phyloP scores from a whole-genome alignment of 2,888 invertebrate species.

The Coelopa pilipes region DNA sequence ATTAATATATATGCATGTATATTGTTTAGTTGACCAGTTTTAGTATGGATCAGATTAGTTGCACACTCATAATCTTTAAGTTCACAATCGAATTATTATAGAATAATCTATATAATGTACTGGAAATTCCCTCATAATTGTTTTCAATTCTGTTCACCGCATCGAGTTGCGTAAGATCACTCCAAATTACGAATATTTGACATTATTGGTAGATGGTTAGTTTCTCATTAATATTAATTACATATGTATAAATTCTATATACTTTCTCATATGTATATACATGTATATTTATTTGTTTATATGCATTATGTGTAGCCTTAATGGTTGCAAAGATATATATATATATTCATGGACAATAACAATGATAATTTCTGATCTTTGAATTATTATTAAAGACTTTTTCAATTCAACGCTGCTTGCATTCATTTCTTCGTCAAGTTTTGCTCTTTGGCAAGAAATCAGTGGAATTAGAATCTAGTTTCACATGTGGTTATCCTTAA shows the following conservation, averaged over 20 bases:
- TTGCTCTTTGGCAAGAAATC: conserved; percentile 3
- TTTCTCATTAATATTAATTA: background rate
- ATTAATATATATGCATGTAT: conserved; percentile 8
- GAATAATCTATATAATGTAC: background rate
- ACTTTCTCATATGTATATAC: too few species aligned
- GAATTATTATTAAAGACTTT: background rate
- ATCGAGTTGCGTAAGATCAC: background rate
- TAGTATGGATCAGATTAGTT: conserved; percentile 5
- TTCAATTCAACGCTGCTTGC: conserved; percentile 18
- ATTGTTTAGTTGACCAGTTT: background rate
- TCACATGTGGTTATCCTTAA: background rate
- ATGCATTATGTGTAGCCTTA: background rate
- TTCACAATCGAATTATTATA: conserved; percentile 26
- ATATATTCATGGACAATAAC: background rate
- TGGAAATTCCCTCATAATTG: background rate
- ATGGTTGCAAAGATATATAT: background rate
- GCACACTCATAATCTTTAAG: conserved; percentile 21
- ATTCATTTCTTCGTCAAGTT: background rate
- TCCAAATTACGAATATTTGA: too few species aligned
- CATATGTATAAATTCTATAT: background rate
- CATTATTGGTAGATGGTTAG: background rate
- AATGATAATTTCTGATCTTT: background rate
- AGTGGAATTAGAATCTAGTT: background rate
- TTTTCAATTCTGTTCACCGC: background rate
- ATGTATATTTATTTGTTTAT: too few species aligned